Evolutionary conservation across 2,888 invertebrate species (phyloP).

Genomic region (Frankliniella intonsa): DNA sequence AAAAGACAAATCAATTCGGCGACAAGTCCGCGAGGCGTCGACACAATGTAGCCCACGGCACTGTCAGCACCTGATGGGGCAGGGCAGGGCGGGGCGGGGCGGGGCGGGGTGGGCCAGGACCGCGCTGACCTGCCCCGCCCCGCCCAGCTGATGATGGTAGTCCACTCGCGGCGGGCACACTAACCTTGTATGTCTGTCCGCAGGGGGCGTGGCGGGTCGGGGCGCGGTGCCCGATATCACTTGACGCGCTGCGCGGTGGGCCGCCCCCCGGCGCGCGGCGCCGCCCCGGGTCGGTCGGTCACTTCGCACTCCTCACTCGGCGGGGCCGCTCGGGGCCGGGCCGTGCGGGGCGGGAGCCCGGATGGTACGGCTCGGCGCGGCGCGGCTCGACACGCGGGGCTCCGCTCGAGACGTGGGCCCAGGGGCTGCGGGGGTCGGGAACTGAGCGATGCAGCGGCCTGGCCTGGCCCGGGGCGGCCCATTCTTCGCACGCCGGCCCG

Average conservation of each 20-base stretch:
- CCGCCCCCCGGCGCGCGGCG: neutral
- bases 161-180: neutral
- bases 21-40: neutral
- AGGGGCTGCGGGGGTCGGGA: neutral
- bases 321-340: neutral
- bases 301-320: neutral
- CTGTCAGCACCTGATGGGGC: neutral
- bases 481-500: slow-evolving; percentile 13
- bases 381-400: neutral
- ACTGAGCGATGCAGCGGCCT: neutral
- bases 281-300: neutral
- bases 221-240: neutral
- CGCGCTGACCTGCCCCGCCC: neutral
- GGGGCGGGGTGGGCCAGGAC: neutral
- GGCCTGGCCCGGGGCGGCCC: neutral
- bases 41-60: neutral
- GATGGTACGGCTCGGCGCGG: neutral
- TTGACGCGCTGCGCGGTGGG: neutral
- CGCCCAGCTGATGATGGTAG: neutral
- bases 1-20: slow-evolving; percentile 9
- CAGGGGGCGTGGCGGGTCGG: neutral
- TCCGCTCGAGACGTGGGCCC: neutral
- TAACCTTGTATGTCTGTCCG: slow-evolving; percentile 21
- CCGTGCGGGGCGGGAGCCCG: neutral
- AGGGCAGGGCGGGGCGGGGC: too few relatives aligned